These are phyloP conservation scores for Eonycteris spelaea DNA, from an alignment of 2,113 vertebrate species.

Conservation along the genomic window DNA sequence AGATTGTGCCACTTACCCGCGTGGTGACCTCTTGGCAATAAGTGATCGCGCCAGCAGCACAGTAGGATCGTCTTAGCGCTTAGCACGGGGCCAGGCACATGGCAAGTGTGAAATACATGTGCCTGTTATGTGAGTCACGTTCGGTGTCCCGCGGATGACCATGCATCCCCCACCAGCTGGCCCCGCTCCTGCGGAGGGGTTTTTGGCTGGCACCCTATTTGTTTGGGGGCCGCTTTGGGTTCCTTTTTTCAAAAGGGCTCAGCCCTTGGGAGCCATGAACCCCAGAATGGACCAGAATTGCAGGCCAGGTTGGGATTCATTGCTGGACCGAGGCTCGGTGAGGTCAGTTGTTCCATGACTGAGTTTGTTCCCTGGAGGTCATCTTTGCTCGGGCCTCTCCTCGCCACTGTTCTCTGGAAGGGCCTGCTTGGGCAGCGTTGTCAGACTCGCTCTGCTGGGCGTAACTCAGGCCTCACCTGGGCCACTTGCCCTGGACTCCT, in stretches of 20 bases:
- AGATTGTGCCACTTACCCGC: background rate
- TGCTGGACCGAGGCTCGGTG: rapidly evolving
- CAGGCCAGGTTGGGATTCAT: background rate
- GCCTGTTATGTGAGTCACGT: too few relatives aligned
- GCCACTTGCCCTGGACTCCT: background rate
- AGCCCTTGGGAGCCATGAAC: background rate
- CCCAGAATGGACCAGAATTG: rapidly evolving
- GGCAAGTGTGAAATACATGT: background rate
- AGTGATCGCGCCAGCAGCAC: rapidly evolving
- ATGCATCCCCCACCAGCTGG: background rate
- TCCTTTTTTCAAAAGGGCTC: background rate
- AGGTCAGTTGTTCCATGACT: background rate
- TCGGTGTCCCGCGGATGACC: background rate
- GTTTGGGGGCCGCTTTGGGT: background rate
- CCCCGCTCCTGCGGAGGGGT: background rate
- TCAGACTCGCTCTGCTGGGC: background rate
- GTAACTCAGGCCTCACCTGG: background rate
- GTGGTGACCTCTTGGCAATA: background rate
- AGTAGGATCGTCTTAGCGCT: rapidly evolving
- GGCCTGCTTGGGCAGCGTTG: background rate
- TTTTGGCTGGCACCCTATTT: background rate
- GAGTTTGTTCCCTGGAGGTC: background rate
- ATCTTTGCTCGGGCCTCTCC: background rate
- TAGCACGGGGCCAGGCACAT: background rate
- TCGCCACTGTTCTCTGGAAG: background rate